Percentiles rank a stretch among this genome's conserved stretches.
phyloP scores from a whole-genome alignment of 2,797 vertebrate species.

The Danio kyathit region DNA sequence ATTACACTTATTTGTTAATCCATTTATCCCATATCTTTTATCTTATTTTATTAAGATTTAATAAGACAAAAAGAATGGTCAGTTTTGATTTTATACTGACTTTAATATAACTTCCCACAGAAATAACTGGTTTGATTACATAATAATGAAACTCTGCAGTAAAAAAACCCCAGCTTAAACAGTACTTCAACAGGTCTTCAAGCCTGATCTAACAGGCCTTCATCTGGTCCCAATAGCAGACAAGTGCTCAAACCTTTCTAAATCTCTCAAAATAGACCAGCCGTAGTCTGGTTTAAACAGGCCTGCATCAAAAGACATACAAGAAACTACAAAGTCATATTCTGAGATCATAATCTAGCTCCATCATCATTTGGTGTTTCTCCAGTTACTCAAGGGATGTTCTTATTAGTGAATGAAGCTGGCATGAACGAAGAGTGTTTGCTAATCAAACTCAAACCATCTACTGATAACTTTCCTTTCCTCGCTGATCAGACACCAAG shows the following conservation, averaged over 20 bases:
- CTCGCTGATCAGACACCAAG: slow-evolving; percentile 25
- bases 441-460: background rate
- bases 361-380: background rate
- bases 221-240: background rate
- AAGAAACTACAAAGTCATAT: background rate
- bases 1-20: too few species aligned
- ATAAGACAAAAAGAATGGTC: too few species aligned
- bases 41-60: too few species aligned
- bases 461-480: background rate
- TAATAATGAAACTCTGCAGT: too few species aligned
- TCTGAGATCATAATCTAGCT: slow-evolving; percentile 22
- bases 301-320: background rate
- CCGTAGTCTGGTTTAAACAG: background rate
- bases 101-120: too few species aligned
- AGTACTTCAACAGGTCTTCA: too few species aligned
- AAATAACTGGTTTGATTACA: too few species aligned
- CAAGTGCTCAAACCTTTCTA: background rate
- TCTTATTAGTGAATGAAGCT: slow-evolving; percentile 14
- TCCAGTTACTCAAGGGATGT: slow-evolving; percentile 1
- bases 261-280: background rate
- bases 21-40: too few species aligned
- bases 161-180: background rate
- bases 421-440: slow-evolving; percentile 2
- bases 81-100: too few species aligned
- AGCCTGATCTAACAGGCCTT: too few species aligned